phyloP scores from a whole-genome alignment of 2,113 vertebrate species.

The Ellobius talpinus region DNA sequence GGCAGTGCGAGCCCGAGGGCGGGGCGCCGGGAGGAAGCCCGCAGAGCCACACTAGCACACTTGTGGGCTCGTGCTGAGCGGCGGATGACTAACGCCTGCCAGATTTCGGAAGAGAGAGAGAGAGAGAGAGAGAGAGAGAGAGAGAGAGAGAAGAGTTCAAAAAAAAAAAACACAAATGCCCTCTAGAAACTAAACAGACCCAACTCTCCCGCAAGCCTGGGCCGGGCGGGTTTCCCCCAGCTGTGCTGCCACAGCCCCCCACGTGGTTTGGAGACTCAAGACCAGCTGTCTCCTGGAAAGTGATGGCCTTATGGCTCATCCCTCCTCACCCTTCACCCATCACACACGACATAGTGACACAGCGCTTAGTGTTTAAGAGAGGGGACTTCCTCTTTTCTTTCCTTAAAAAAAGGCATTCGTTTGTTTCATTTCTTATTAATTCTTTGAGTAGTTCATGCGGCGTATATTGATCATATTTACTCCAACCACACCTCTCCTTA shows the following conservation, averaged over 20 bases:
- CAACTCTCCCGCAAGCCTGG: slow-evolving; percentile 1
- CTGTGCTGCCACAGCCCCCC: background rate
- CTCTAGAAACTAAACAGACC: background rate
- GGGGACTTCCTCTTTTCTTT: background rate
- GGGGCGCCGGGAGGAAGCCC: background rate
- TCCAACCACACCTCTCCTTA: background rate
- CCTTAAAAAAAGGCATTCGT: background rate
- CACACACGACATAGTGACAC: fast-evolving
- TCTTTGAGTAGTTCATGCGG: background rate
- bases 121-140: background rate
- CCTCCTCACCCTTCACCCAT: background rate
- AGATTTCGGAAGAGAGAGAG: background rate
- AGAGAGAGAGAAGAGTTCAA: background rate
- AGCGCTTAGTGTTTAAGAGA: background rate
- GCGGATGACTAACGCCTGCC: slow-evolving; percentile 24
- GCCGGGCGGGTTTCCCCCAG: background rate
- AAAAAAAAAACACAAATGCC: slow-evolving; percentile 66
- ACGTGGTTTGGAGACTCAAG: fast-evolving
- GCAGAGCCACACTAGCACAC: background rate
- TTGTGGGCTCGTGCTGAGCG: background rate
- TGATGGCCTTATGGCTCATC: background rate
- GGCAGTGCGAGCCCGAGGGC: background rate
- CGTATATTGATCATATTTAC: background rate
- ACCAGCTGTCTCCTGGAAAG: background rate
- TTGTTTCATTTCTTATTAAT: background rate